Conservation (phyloP, 2,888 invertebrate genomes). For the Callinectes sapidus region DNA sequence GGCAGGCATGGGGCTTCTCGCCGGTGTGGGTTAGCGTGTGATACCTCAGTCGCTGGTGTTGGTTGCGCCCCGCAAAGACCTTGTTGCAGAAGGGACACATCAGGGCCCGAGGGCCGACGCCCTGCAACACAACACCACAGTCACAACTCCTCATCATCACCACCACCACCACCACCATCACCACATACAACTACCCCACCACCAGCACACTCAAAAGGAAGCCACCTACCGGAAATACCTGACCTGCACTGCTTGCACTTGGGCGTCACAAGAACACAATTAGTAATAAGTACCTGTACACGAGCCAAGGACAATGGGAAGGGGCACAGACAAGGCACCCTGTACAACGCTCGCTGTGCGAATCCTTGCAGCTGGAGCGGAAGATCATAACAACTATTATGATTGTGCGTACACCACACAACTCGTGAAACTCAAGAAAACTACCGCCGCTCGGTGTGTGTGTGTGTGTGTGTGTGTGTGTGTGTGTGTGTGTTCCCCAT, state of each 20-base stretch:
- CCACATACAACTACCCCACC: slow-evolving; percentile 21
- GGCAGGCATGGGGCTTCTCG: slow-evolving; percentile 71
- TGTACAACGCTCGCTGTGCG: neutral
- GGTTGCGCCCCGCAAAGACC: slow-evolving; percentile 70
- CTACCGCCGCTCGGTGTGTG: neutral
- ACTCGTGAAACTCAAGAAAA: no score
- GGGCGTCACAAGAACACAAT: slow-evolving; percentile 18
- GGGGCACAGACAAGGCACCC: neutral
- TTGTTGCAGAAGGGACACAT: slow-evolving; percentile 70
- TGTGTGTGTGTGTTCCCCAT: no score
- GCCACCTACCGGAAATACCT: slow-evolving; percentile 19
- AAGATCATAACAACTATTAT: neutral
- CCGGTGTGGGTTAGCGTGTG: slow-evolving; percentile 71
- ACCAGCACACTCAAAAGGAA: neutral
- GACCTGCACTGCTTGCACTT: neutral
- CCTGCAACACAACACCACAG: slow-evolving; percentile 70
- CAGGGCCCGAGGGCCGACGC: slow-evolving; percentile 66
- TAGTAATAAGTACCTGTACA: neutral
- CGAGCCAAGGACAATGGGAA: neutral
- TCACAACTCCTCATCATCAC: slow-evolving; percentile 50
- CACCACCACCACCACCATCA: slow-evolving; percentile 41
- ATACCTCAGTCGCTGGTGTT: slow-evolving; percentile 70
- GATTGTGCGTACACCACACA: no score
- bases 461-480: no score
- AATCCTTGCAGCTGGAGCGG: neutral